Evolutionary conservation across 2,797 vertebrate genomes (phyloP).

Genomic region (Pangasius mekongensis): DNA sequence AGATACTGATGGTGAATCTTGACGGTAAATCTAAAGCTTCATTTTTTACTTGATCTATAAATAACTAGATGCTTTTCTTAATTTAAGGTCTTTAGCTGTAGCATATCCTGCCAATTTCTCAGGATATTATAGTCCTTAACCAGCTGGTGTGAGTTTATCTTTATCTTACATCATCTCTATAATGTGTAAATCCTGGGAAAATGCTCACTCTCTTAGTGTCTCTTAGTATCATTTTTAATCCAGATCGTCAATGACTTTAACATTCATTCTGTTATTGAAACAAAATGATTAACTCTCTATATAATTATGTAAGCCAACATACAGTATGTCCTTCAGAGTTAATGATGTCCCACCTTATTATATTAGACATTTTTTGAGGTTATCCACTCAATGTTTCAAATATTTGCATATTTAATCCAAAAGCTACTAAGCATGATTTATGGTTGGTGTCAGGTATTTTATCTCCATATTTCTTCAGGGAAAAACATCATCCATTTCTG

Average conservation of each 20-base stretch:
- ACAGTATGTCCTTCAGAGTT: background rate
- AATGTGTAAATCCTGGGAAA: background rate
- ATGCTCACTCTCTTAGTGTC: background rate
- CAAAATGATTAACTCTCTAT: background rate
- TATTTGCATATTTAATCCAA: background rate
- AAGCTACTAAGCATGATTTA: background rate
- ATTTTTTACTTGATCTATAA: background rate
- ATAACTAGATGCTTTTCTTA: background rate
- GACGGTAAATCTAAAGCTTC: background rate
- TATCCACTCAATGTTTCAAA: background rate
- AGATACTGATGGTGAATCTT: background rate
- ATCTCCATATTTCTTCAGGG: background rate
- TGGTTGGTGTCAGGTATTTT: background rate
- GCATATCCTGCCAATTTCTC: background rate
- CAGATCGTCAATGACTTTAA: background rate
- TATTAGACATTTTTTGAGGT: background rate
- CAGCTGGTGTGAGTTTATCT: background rate
- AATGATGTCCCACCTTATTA: background rate
- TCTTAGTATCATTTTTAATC: background rate
- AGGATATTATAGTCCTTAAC: background rate
- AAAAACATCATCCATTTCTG: background rate
- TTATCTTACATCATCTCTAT: background rate
- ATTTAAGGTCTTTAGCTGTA: background rate
- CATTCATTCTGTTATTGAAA: background rate
- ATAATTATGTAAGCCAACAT: background rate